A percentile compares a stretch with the other conserved stretches of the same genome.
These are phyloP conservation scores for Buceros bicornis DNA, from an alignment of 2,797 vertebrate genomes.

Conservation along the genomic window DNA sequence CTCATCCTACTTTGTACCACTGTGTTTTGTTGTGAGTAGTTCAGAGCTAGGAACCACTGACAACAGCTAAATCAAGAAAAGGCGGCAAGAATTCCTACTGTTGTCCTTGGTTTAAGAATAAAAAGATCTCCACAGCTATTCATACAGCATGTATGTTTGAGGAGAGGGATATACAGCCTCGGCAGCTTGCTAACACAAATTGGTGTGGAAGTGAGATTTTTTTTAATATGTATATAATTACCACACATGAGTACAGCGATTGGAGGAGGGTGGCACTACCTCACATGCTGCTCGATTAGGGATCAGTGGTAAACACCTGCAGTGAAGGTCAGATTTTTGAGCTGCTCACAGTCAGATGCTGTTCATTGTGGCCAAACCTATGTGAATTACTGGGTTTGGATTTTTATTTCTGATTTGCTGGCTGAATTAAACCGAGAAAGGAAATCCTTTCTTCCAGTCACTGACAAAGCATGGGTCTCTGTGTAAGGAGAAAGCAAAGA, in stretches of 20 bases:
- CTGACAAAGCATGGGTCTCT: not conserved
- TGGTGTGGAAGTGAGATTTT: not conserved
- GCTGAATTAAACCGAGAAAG: not conserved
- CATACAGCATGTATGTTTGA: not conserved
- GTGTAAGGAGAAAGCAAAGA: not conserved
- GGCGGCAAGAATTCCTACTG: not conserved
- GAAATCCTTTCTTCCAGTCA: not conserved
- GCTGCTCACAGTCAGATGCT: not conserved
- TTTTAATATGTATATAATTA: not conserved
- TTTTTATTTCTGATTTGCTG: not conserved
- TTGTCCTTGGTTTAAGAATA: not conserved
- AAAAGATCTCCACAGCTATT: not conserved
- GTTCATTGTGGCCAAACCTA: not conserved
- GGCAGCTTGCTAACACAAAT: not conserved
- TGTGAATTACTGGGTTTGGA: not conserved
- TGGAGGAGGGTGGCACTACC: not conserved
- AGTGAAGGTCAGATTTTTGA: not conserved
- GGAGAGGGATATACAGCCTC: not conserved
- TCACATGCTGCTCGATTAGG: not conserved
- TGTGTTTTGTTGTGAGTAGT: not conserved
- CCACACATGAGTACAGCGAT: not conserved
- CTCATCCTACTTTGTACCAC: not conserved
- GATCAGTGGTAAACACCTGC: not conserved
- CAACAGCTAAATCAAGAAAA: not conserved
- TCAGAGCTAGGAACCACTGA: not conserved